Evolutionary conservation across 2,797 vertebrate species (phyloP), one percentile per base, ranked within the genome.

Genomic region (Rhinichthys osculus): DNA sequence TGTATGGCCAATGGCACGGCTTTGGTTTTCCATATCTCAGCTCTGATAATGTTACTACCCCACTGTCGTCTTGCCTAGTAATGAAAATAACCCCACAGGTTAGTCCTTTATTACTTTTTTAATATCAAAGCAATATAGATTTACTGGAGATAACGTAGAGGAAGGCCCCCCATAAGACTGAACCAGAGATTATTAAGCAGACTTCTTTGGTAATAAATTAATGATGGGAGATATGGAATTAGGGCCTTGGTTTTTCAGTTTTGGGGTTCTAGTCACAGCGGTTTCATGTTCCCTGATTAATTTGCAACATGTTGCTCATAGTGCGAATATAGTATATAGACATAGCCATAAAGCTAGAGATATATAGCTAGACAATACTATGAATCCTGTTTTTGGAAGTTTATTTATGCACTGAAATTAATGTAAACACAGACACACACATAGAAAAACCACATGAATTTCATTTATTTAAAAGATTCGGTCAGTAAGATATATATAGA

Each of bases 21-120:
- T 57, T 82, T 67, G 76, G 70, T 84, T 83, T 81, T 54, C 64
- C 66, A 87, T 85, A 81, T 81, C 44, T 71, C 71, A 85, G 82
- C 78, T 71, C 83, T 87, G 79, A 76, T 85, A 80, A 88, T 40
- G 52, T 84, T 82, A 86, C 83, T 86, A 80, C 82, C 82, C 78
- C 62, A 52, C 67, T 85, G 73, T 81, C 30, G 35, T 88, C 82
- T 69, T 83, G 74, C 80, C 62, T 78, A 35, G 79, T 88, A 87
- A 89, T 90, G 89, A 89, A 87, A 86, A 84, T 86, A 87, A 89
- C 89, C 89, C 87, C 77, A 86, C 85, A 88, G 87, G 84, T 89
- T 87, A 89, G 85, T 86, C 62, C 79, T 86, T 89, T 90, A 90
- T 91, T 90, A 89, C 90, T 89, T 90, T 90, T 91, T 90, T 91